Evolutionary conservation across 2,113 vertebrate species (phyloP), one percentile per base, ranked within the genome.

Genomic region (Peromyscus polionotus): DNA sequence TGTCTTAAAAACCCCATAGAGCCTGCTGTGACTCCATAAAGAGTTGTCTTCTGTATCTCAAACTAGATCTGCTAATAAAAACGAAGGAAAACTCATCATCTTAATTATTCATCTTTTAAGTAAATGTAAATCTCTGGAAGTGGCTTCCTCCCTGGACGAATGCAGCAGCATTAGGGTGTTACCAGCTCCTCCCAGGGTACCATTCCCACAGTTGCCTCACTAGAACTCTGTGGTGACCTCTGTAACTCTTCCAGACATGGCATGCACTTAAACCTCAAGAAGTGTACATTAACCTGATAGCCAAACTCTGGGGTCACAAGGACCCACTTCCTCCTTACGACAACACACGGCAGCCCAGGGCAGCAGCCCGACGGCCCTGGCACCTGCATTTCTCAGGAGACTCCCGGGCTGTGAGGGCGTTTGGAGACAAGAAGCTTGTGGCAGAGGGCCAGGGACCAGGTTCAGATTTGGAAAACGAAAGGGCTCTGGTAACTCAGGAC

Each of bases 31-130:
- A 87, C 39, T 91, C 84, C 39, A 79, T n/a, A n/a, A 20, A 31
- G 84, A 57, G 42, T 84, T 22, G 42, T 91, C 26, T 48, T 91
- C 88, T 72, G 8, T 14, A 81, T 92, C 28, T 93, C 76, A 91
- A 81, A 93, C 54, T 51, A 73, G 70, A 80, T 70, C 67, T 51
- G 67, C 39, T 92, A 88, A 88, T 83, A 80, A 94, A 94, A 93
- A 95, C 19, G 42, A 91, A 88, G 76, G 73, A 76, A 90, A 93
- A n/a, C 20, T 54, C 76, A 72, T 39, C 19, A n/a, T 79, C 70
- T 95, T 93, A 36, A 70, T 88, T 77, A 51, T 70, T 94, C 54
- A 79, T 57, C 68, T 39, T 95, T n/a, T 81, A n/a, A 87, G 48
- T 57, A 70, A 90, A 42, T 80, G 28, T 51, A 73, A 93, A 79